Percentiles rank a stretch among this genome's conserved stretches.
Conservation (phyloP, 2,888 invertebrate species). For the Entomobrya multifasciata region DNA sequence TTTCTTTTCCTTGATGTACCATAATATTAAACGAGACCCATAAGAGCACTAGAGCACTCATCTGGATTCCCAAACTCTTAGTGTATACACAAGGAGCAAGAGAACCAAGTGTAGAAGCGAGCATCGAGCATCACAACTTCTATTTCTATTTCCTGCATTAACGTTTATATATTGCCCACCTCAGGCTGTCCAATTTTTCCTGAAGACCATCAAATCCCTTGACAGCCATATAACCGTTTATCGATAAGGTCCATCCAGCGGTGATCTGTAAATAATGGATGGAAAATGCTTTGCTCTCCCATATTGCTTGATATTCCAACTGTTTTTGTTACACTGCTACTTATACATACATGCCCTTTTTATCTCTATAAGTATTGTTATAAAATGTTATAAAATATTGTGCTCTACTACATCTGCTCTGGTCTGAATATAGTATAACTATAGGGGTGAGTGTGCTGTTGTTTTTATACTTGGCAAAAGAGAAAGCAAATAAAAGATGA, state of each 20-base stretch:
- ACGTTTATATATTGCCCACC: not conserved
- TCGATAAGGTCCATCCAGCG: slow-evolving; percentile 59
- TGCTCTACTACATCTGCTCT: too few species aligned
- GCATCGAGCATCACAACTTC: not conserved
- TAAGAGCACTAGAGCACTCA: slow-evolving; percentile 4
- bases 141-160: slow-evolving; percentile 1
- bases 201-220: slow-evolving; percentile 60
- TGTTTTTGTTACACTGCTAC: too few species aligned
- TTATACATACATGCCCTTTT: too few species aligned
- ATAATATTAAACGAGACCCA: slow-evolving; percentile 31
- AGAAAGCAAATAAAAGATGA: slow-evolving; percentile 52
- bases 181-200: slow-evolving; percentile 46
- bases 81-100: not conserved
- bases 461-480: slow-evolving; percentile 7
- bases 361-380: too few species aligned
- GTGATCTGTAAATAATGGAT: slow-evolving; percentile 67
- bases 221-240: slow-evolving; percentile 61
- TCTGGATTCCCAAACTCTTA: slow-evolving; percentile 7
- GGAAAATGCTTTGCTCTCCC: slow-evolving; percentile 18
- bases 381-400: too few species aligned
- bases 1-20: slow-evolving; percentile 22
- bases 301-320: slow-evolving; percentile 29
- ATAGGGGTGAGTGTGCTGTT: too few species aligned
- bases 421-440: too few species aligned
- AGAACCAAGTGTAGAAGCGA: not conserved